Evolutionary conservation across 2,113 vertebrate species (phyloP).

Genomic region (Eolophus roseicapilla): DNA sequence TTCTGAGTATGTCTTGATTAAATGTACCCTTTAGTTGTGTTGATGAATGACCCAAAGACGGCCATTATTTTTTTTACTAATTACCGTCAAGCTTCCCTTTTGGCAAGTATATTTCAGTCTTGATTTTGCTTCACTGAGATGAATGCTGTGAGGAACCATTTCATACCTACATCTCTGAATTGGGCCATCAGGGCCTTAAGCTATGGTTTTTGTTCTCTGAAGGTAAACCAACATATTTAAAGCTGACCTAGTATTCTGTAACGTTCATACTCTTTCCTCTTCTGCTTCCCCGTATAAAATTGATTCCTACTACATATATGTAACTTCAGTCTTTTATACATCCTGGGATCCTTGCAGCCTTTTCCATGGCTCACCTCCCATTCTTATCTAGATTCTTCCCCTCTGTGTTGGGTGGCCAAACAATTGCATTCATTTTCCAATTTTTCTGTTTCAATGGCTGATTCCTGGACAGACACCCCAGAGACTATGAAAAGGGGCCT

Average conservation of each 20-base stretch:
- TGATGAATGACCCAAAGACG: not conserved
- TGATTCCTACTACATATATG: not conserved
- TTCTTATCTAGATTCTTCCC: not conserved
- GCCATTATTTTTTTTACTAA: not conserved
- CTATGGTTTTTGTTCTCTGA: not conserved
- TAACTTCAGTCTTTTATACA: not conserved
- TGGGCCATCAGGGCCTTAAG: not conserved
- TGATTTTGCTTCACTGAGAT: not conserved
- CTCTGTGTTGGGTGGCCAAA: not conserved
- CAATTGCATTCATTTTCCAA: not conserved
- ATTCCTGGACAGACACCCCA: not conserved
- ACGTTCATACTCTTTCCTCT: not conserved
- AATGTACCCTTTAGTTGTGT: not conserved
- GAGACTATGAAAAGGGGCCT: not conserved
- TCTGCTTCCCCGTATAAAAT: not conserved
- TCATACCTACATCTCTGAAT: not conserved
- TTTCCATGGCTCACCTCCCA: not conserved
- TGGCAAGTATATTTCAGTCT: not conserved
- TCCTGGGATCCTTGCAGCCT: not conserved
- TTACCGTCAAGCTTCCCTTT: not conserved
- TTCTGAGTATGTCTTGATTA: constrained; percentile 5
- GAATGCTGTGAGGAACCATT: not conserved
- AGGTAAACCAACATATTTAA: not conserved
- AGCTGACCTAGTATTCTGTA: not conserved
- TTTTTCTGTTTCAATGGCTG: not conserved